Conservation (phyloP, 2,113 vertebrate genomes). For the Anhinga anhinga region DNA sequence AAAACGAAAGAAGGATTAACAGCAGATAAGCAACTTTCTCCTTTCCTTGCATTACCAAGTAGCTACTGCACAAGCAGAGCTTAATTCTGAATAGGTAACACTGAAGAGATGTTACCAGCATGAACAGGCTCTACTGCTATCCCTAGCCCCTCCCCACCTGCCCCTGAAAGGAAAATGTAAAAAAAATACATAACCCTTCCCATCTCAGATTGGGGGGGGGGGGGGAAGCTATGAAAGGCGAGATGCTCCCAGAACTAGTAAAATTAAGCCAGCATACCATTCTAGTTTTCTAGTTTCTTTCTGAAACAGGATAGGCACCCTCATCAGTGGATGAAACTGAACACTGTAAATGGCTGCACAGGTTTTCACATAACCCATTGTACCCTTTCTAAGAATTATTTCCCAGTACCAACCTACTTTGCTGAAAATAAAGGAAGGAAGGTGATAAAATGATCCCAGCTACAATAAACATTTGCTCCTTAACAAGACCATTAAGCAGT, state of each 20-base stretch:
- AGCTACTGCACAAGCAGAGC: neutral
- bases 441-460: neutral
- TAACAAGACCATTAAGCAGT: neutral
- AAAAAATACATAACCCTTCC: neutral
- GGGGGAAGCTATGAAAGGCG: neutral
- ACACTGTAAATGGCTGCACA: neutral
- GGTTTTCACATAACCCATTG: neutral
- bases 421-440: neutral
- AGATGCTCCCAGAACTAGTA: neutral
- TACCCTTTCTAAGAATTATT: neutral
- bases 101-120: neutral
- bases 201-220: no score
- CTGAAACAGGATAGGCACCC: neutral
- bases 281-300: neutral
- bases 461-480: neutral
- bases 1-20: constrained; percentile 9
- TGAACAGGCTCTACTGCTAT: neutral
- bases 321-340: neutral
- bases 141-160: no score
- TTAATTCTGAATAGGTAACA: neutral
- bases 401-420: neutral
- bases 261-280: neutral
- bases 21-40: neutral
- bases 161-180: neutral
- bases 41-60: neutral